Conservation (phyloP, 2,113 vertebrate species). For the Labeo catla region DNA sequence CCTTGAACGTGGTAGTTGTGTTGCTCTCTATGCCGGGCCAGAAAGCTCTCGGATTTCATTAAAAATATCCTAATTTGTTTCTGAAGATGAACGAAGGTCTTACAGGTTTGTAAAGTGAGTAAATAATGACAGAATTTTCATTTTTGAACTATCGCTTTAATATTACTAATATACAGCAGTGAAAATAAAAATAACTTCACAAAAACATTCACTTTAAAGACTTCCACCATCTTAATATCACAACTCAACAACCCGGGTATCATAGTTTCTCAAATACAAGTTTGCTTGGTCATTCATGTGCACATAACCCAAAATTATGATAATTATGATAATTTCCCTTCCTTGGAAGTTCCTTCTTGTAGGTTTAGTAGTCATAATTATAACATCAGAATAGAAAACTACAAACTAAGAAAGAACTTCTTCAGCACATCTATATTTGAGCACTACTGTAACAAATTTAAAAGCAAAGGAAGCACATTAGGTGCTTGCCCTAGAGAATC, state of each 20-base stretch:
- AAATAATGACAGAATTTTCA: too few species aligned
- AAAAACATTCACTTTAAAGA: not conserved
- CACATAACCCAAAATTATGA: not conserved
- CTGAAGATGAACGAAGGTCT: too few species aligned
- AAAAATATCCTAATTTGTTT: too few species aligned
- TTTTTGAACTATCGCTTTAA: too few species aligned
- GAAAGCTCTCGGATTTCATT: too few species aligned
- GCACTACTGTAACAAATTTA: not conserved
- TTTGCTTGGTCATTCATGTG: not conserved
- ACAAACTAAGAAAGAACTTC: not conserved
- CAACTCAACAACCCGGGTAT: not conserved
- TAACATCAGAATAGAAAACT: not conserved
- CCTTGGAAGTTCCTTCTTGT: not conserved
- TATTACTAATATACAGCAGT: not conserved
- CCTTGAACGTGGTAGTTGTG: too few species aligned
- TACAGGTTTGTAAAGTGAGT: too few species aligned
- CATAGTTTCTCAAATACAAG: not conserved
- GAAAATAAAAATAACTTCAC: not conserved
- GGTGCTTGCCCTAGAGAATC: not conserved
- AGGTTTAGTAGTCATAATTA: not conserved
- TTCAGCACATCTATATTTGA: not conserved
- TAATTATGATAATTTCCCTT: not conserved
- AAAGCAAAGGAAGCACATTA: not conserved
- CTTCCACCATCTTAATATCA: not conserved
- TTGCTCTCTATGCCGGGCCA: too few species aligned